phyloP scores from a whole-genome alignment of 2,113 vertebrate genomes.

The Neoarius graeffei region DNA sequence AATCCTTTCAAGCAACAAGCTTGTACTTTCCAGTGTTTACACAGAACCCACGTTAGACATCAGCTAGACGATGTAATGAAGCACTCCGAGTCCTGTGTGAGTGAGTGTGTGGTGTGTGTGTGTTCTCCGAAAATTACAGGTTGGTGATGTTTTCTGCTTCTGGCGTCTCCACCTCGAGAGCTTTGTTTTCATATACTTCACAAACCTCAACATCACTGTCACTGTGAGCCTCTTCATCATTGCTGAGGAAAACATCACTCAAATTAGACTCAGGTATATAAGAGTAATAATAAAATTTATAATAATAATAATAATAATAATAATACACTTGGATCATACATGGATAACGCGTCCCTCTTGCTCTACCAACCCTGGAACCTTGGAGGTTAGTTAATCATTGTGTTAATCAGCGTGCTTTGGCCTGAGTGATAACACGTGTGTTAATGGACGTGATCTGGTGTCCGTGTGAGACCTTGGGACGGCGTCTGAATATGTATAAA shows the following conservation, averaged over 20 bases:
- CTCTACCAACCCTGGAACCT: not conserved
- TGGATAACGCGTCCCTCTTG: too few species aligned
- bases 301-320: not conserved
- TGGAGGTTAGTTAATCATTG: conserved; percentile 9
- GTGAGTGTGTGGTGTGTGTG: not conserved
- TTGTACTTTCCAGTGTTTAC: not conserved
- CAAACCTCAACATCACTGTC: not conserved
- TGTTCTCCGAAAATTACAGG: conserved; percentile 22
- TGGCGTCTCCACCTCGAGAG: conserved; percentile 1
- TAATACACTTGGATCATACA: not conserved
- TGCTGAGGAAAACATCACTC: not conserved
- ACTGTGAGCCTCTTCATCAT: conserved; percentile 13
- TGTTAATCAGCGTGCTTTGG: not conserved
- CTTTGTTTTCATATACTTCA: conserved; percentile 19
- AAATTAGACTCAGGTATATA: not conserved
- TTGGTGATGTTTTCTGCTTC: conserved; percentile 14
- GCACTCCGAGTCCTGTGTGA: not conserved
- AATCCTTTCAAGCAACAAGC: not conserved
- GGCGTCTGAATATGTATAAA: not conserved
- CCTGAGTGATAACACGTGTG: not conserved
- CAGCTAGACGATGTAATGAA: not conserved
- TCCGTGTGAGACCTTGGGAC: conserved; percentile 15
- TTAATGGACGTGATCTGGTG: not conserved
- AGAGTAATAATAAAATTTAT: too few species aligned
- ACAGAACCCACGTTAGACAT: not conserved